Evolutionary conservation across 2,888 invertebrate genomes (phyloP).

Genomic region (Apeira syringaria): DNA sequence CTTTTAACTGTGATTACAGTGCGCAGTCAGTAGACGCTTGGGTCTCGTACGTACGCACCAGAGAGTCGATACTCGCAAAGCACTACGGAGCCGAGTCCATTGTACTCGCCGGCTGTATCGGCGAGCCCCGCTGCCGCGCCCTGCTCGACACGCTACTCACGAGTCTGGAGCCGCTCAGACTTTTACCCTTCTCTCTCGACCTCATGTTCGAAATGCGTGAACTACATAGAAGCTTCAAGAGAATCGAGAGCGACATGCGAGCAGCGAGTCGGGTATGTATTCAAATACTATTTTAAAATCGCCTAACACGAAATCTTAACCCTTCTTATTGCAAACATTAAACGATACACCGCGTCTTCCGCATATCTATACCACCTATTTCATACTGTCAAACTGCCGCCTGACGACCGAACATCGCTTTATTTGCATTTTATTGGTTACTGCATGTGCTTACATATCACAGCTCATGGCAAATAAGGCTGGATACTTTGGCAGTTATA

Average conservation of each 20-base stretch:
- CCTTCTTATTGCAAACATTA: constrained; percentile 33
- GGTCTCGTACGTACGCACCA: constrained; percentile 93
- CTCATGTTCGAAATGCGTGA: constrained; percentile 91
- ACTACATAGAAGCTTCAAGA: constrained; percentile 89
- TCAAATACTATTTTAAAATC: constrained; percentile 15
- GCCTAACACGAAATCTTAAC: constrained; percentile 18
- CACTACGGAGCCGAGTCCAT: constrained; percentile 91
- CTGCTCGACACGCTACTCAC: constrained; percentile 89
- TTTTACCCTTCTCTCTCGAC: constrained; percentile 92
- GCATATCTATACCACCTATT: constrained; percentile 51
- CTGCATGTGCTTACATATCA: constrained; percentile 78
- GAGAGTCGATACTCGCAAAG: constrained; percentile 91
- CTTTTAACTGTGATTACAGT: too few species aligned
- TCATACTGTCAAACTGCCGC: constrained; percentile 55
- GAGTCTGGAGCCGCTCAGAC: constrained; percentile 90
- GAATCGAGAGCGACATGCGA: constrained; percentile 84
- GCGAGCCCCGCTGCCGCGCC: constrained; percentile 82
- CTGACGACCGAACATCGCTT: constrained; percentile 67
- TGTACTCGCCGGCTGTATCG: constrained; percentile 85
- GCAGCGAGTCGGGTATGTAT: constrained; percentile 75
- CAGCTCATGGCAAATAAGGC: constrained; percentile 61
- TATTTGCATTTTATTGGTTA: constrained; percentile 83
- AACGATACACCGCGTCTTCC: constrained; percentile 45
- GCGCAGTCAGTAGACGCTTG: constrained; percentile 95
- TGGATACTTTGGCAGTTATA: constrained; percentile 56